Evolutionary conservation across 2,888 invertebrate genomes (phyloP), one percentile per base, ranked within the genome.

Genomic region (Rotaria magnacalcarata): DNA sequence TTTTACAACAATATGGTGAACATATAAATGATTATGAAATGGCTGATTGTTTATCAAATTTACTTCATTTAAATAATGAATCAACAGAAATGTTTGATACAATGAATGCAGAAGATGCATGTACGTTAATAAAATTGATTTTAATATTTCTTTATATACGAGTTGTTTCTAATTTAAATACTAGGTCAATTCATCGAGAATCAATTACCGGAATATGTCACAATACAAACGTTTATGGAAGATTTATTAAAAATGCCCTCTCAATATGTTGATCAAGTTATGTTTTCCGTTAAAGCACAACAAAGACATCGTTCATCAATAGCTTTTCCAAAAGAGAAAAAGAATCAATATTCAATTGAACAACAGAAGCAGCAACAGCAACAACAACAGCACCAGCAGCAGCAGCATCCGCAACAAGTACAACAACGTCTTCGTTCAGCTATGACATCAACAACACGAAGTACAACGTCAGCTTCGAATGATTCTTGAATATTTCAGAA

Each of bases 201-300:
- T 84, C 89, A 89, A 85, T 89, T 91, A 47, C 91, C 91, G 1
- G 89, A 89, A 54, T 88, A 90, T n/a, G 88, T 91, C 74, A 89
- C 89, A 21, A 89, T 90, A 8, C 89, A 90, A 52, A 89, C 89
- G 88, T 90, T 91, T 87, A 88, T 90, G 19, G 88, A 89, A 85
- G 90, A 90, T 58, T 80, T 86, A 50, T 67, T 86, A 27, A 85
- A 80, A 47, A 85, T 86, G 56, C 86, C 86, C n/a, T 34, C 80
- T 5, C 34, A 86, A 60, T 85, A 86, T 80, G 54, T 85, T 75
- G 90, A 89, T 93, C 93, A 52, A 93, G 91, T 27, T 93, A 93
- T 84, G 92, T 88, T 47, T 88, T 86, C 85, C 89, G 10, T 80
- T 19, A 67, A 67, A 67, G 16, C 19, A 16, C 67, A 67, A 27